Evolutionary conservation across 1,140 invertebrate genomes (phyloP).

Genomic region (Holotrichia oblita): DNA sequence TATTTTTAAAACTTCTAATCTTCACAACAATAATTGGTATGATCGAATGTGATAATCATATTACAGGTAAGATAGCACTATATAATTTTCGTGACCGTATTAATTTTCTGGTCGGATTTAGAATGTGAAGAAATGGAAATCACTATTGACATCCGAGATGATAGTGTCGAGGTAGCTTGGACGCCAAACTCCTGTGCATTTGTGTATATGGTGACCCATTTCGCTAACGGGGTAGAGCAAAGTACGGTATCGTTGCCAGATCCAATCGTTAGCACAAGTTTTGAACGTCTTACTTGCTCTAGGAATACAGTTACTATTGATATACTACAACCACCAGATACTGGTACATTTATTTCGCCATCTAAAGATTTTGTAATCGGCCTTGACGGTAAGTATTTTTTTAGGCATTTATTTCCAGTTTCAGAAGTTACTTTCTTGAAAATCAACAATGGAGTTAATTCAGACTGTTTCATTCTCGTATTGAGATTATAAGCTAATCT

Average conservation of each 20-base stretch:
- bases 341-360: background rate
- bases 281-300: background rate
- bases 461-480: no score
- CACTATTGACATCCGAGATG: background rate
- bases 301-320: background rate
- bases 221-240: background rate
- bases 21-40: no score
- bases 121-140: background rate
- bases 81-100: no score
- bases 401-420: background rate
- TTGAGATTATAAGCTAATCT: no score
- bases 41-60: no score
- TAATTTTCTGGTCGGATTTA: background rate
- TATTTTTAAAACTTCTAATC: no score
- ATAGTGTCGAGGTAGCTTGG: background rate
- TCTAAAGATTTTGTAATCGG: background rate
- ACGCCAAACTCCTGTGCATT: background rate
- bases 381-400: background rate
- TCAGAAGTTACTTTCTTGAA: background rate
- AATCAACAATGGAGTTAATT: background rate
- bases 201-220: background rate
- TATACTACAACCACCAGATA: background rate
- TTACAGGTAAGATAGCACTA: no score
- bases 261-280: background rate
- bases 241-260: background rate